A percentile compares a stretch with the other conserved stretches of the same genome.
Evolutionary conservation across 2,888 invertebrate species (phyloP).

Genomic region (Lingula anatina): DNA sequence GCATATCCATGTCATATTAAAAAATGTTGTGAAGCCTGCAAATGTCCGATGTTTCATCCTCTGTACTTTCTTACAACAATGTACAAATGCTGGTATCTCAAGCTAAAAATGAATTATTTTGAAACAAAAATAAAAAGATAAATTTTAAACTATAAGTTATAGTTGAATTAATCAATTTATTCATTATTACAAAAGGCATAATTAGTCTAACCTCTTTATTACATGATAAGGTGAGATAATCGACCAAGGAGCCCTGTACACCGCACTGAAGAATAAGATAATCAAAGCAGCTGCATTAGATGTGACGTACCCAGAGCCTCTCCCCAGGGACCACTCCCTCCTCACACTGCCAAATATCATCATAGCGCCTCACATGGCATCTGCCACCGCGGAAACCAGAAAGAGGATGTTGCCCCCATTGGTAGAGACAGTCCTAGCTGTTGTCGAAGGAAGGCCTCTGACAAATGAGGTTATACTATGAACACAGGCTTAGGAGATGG

Average conservation of each 20-base stretch:
- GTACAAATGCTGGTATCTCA: no score
- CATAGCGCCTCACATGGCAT: constrained; percentile 16
- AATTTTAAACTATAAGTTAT: background rate
- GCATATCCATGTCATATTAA: no score
- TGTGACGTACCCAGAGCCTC: constrained; percentile 22
- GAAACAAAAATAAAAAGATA: background rate
- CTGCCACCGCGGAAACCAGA: constrained; percentile 9
- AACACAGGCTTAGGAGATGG: no score
- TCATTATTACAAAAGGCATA: no score
- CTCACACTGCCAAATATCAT: no score
- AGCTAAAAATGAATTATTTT: no score
- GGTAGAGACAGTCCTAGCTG: constrained; percentile 9
- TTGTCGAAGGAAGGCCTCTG: constrained; percentile 4
- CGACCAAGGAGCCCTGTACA: constrained; percentile 16
- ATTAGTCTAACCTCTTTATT: no score
- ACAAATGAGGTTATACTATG: constrained; percentile 6
- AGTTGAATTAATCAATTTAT: no score
- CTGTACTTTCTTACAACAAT: no score
- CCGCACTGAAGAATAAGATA: constrained; percentile 10
- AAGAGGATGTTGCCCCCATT: constrained; percentile 6
- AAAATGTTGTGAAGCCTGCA: no score
- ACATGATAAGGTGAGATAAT: constrained; percentile 15
- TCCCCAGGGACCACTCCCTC: constrained; percentile 16
- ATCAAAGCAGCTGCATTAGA: constrained; percentile 19
- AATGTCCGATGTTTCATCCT: no score